Percentiles rank a stretch among this genome's conserved stretches.
These are phyloP conservation scores for Neopelma chrysocephalum DNA, from an alignment of 2,797 vertebrate genomes.

Conservation along the genomic window DNA sequence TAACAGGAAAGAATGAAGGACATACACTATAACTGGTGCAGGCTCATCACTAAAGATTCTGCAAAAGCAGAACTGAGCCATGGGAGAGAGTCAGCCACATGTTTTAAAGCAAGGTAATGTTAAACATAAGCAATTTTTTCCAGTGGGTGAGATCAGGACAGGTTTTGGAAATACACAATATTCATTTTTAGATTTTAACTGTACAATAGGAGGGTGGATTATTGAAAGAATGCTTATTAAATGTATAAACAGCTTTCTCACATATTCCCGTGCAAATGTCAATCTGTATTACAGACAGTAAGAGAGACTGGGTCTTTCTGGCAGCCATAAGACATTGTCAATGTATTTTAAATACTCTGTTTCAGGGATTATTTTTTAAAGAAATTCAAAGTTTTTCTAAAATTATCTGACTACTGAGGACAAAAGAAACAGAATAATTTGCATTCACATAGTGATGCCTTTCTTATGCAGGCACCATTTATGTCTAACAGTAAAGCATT, in stretches of 20 bases:
- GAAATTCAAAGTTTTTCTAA: neutral
- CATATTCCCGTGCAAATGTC: neutral
- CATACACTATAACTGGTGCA: neutral
- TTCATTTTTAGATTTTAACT: neutral
- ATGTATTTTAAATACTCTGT: neutral
- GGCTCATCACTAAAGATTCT: neutral
- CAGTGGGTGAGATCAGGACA: neutral
- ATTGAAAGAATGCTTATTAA: conserved; percentile 10
- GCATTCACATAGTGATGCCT: neutral
- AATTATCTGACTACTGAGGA: neutral
- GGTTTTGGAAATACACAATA: neutral
- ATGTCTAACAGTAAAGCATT: neutral
- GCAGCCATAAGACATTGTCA: neutral
- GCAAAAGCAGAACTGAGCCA: neutral
- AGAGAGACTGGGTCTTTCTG: neutral
- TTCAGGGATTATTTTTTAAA: conserved; percentile 6
- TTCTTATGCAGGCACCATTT: neutral
- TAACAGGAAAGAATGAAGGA: neutral
- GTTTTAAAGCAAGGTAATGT: neutral
- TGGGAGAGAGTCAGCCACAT: neutral
- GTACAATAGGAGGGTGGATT: neutral
- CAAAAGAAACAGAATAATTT: neutral
- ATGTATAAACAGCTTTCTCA: neutral
- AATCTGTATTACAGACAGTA: neutral
- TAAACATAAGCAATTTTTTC: neutral